phyloP scores from a whole-genome alignment of 2,888 invertebrate genomes.

The Troilus luridus region DNA sequence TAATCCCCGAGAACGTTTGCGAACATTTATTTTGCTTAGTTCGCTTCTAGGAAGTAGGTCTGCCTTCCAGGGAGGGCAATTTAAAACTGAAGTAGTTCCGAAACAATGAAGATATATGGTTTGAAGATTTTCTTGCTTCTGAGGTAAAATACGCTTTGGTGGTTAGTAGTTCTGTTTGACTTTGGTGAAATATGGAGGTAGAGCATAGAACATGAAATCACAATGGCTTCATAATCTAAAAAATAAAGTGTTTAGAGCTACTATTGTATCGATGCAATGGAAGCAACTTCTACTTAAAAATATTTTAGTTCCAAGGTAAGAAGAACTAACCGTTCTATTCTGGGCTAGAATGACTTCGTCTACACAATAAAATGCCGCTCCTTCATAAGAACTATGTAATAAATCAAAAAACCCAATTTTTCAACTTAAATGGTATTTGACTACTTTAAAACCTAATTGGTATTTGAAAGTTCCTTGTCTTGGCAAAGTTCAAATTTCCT shows the following conservation, averaged over 20 bases:
- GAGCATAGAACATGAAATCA: neutral
- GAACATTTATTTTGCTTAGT: slow-evolving; percentile 16
- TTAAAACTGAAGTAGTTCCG: neutral
- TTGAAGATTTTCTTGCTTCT: neutral
- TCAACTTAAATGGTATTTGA: too few relatives aligned
- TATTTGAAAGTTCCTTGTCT: too few relatives aligned
- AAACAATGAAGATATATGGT: neutral
- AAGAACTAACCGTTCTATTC: too few relatives aligned
- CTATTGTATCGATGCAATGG: too few relatives aligned
- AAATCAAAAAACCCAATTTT: too few relatives aligned
- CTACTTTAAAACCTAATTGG: too few relatives aligned
- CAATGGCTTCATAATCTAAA: neutral
- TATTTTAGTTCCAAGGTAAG: too few relatives aligned
- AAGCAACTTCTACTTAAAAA: too few relatives aligned
- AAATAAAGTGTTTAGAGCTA: neutral
- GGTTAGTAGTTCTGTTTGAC: neutral
- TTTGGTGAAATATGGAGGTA: neutral
- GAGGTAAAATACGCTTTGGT: neutral
- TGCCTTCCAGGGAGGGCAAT: neutral
- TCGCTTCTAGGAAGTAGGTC: neutral
- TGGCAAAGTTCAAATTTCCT: too few relatives aligned
- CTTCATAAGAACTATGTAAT: too few relatives aligned
- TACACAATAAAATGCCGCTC: too few relatives aligned
- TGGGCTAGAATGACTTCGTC: too few relatives aligned
- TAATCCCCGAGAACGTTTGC: neutral